These are phyloP conservation scores for Phengaris alcon DNA, from an alignment of 2,888 invertebrate genomes.

Conservation along the genomic window DNA sequence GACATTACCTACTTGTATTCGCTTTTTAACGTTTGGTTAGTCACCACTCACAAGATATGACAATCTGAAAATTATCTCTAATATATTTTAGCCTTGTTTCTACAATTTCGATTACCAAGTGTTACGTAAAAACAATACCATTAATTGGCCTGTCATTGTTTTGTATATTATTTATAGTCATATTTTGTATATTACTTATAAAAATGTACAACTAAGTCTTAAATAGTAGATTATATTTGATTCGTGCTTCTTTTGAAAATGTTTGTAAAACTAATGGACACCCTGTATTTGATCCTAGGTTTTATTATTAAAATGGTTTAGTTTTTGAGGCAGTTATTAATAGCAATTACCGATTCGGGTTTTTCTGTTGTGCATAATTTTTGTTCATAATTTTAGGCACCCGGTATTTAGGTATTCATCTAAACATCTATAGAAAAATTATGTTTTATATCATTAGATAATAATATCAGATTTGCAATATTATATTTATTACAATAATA, in stretches of 20 bases:
- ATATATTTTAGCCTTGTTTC: background rate
- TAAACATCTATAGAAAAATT: background rate
- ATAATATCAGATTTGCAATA: background rate
- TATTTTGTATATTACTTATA: background rate
- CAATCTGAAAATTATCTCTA: too few species aligned
- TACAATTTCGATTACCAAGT: background rate
- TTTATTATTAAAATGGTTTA: constrained; percentile 7
- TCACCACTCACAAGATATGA: too few species aligned
- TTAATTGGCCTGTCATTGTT: background rate
- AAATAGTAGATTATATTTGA: constrained; percentile 17
- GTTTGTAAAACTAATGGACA: constrained; percentile 30
- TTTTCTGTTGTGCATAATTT: background rate
- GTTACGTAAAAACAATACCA: background rate
- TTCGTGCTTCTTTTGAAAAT: background rate
- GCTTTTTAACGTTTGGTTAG: too few species aligned
- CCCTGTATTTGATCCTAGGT: constrained; percentile 48
- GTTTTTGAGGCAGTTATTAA: too few species aligned
- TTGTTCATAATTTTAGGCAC: background rate
- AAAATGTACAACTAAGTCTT: constrained; percentile 14
- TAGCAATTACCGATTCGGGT: background rate
- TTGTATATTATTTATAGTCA: background rate
- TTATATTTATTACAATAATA: background rate
- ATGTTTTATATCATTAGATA: background rate
- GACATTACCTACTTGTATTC: too few species aligned
- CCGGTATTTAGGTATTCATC: background rate